Evolutionary conservation across 2,797 vertebrate species (phyloP).

Genomic region (Macroramphosus scolopax): DNA sequence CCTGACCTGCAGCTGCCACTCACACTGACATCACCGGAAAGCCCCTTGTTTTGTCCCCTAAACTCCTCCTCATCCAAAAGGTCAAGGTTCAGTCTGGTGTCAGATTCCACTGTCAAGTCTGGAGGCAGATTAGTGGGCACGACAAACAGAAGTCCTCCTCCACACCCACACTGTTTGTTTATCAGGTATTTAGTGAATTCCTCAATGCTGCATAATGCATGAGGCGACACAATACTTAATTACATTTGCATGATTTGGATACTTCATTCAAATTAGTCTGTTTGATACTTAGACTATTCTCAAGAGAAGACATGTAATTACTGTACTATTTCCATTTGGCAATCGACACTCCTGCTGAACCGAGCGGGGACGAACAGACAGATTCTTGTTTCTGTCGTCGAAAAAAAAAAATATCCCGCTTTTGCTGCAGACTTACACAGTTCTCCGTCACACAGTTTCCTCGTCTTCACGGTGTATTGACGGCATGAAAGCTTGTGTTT

Average conservation of each 20-base stretch:
- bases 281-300: constrained; percentile 62
- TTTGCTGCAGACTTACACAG: constrained; percentile 29
- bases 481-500: constrained; percentile 47
- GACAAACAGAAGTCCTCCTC: constrained; percentile 37
- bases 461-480: constrained; percentile 45
- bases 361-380: background rate
- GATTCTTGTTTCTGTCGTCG: constrained; percentile 29
- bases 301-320: constrained; percentile 66
- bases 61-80: constrained; percentile 41
- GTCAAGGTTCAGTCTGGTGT: constrained; percentile 61
- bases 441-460: constrained; percentile 36
- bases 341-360: constrained; percentile 36
- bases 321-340: constrained; percentile 60
- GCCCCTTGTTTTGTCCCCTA: constrained; percentile 51
- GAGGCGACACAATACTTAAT: constrained; percentile 67
- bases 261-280: constrained; percentile 64
- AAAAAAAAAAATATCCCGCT: constrained; percentile 17
- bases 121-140: constrained; percentile 46
- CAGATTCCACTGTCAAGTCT: constrained; percentile 41
- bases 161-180: constrained; percentile 58
- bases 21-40: constrained; percentile 56
- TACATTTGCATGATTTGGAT: constrained; percentile 65
- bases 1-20: constrained; percentile 69
- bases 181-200: constrained; percentile 68
- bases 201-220: constrained; percentile 66